phyloP scores from a whole-genome alignment of 92 coral and sea anemone genomes.

The Porites evermanni region DNA sequence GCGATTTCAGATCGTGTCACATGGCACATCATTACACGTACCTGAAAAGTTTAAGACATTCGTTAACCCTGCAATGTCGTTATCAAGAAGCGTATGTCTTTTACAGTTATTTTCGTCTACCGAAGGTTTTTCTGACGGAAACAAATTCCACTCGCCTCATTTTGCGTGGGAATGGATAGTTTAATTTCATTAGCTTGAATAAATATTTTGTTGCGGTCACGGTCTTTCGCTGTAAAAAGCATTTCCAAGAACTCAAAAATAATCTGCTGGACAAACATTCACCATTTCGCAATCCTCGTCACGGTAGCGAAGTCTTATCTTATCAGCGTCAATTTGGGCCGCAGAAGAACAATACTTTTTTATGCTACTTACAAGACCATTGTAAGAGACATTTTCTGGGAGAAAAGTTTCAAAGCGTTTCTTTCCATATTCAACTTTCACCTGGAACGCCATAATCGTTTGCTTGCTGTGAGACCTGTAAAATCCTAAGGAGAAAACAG shows the following conservation, averaged over 20 bases:
- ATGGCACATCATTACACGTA: no score
- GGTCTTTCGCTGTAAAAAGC: slow-evolving; percentile 12
- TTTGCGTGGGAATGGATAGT: no score
- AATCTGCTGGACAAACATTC: background rate
- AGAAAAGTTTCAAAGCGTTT: background rate
- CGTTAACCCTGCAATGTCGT: no score
- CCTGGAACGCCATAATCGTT: background rate
- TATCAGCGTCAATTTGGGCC: slow-evolving; percentile 16
- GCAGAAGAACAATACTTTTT: slow-evolving; percentile 8
- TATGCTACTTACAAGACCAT: slow-evolving; percentile 19
- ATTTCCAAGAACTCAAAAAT: slow-evolving; percentile 25
- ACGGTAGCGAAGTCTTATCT: slow-evolving; percentile 16
- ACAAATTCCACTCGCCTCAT: no score
- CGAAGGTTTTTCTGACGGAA: no score
- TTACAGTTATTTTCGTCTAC: no score
- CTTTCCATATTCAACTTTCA: slow-evolving; percentile 12
- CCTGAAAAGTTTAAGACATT: no score
- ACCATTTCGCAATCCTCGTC: slow-evolving; percentile 24
- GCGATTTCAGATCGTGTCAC: no score
- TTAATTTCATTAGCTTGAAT: no score
- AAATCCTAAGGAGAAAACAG: no score
- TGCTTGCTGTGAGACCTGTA: no score
- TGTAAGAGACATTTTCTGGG: background rate
- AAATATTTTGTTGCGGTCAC: background rate
- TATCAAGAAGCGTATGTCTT: no score